Percentiles rank a stretch among this genome's conserved stretches.
Conservation (phyloP, 2,888 invertebrate genomes). For the Meteorus colon region DNA sequence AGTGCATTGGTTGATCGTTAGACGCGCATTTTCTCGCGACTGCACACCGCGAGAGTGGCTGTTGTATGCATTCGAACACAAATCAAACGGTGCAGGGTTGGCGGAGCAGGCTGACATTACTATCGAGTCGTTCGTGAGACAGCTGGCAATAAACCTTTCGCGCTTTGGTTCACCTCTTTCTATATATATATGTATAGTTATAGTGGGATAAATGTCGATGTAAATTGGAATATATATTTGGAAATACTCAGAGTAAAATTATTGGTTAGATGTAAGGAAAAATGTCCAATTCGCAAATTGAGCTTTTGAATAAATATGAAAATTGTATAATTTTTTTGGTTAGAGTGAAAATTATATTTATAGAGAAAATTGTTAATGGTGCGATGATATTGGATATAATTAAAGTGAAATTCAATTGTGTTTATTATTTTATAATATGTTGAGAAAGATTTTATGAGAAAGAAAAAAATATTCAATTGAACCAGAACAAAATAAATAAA, state of each 20-base stretch:
- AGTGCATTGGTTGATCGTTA: constrained; percentile 42
- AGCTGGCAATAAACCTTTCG: constrained; percentile 59
- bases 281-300: too few relatives aligned
- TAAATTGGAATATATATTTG: not conserved
- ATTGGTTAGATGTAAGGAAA: too few relatives aligned
- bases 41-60: constrained; percentile 49
- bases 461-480: too few relatives aligned
- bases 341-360: too few relatives aligned
- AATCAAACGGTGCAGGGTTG: constrained; percentile 56
- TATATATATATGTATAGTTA: not conserved
- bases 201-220: not conserved
- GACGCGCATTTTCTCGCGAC: constrained; percentile 45
- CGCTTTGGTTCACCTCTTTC: constrained; percentile 50
- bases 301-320: too few relatives aligned
- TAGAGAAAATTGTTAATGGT: too few relatives aligned
- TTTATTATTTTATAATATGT: too few relatives aligned
- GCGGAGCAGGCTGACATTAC: constrained; percentile 57
- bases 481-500: too few relatives aligned
- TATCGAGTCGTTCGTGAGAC: constrained; percentile 59
- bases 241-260: constrained; percentile 36
- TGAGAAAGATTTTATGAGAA: too few relatives aligned
- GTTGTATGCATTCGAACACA: constrained; percentile 58
- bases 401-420: too few relatives aligned
- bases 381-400: too few relatives aligned
- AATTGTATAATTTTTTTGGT: too few relatives aligned